phyloP scores from a whole-genome alignment of 2,113 vertebrate species.

The Rhabdornis inornatus region DNA sequence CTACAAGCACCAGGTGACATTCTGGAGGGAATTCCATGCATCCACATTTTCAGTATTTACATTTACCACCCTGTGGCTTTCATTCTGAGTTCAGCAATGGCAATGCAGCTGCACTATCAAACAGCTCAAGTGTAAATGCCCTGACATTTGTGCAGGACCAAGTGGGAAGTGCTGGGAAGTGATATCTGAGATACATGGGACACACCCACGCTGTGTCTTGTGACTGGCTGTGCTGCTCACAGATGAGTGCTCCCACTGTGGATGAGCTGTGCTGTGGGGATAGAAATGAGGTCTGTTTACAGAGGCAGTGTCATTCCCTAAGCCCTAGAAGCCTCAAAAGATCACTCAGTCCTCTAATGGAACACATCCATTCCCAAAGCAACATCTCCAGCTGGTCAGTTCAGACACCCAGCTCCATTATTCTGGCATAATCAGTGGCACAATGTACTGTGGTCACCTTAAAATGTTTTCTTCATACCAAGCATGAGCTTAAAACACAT shows the following conservation, averaged over 20 bases:
- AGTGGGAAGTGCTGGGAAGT: neutral
- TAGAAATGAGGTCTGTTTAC: neutral
- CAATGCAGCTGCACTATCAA: neutral
- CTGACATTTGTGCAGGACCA: neutral
- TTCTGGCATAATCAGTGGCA: neutral
- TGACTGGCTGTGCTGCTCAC: neutral
- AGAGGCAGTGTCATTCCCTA: neutral
- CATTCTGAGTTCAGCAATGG: neutral
- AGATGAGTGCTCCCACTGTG: neutral
- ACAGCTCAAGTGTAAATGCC: neutral
- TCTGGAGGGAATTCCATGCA: neutral
- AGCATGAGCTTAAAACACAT: neutral
- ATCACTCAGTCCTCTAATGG: neutral
- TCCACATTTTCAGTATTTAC: neutral
- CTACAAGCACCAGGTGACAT: neutral
- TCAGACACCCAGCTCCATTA: neutral
- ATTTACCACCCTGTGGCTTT: neutral
- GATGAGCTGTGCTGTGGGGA: accelerated
- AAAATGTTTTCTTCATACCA: neutral
- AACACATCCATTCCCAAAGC: neutral
- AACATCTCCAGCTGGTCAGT: neutral
- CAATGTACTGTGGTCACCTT: neutral
- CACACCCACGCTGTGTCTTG: neutral
- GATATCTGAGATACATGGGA: neutral
- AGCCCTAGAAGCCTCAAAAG: neutral